Percentiles rank a stretch among this genome's conserved stretches.
Evolutionary conservation across 2,113 vertebrate species (phyloP).

Genomic region (Pelecanus crispus): DNA sequence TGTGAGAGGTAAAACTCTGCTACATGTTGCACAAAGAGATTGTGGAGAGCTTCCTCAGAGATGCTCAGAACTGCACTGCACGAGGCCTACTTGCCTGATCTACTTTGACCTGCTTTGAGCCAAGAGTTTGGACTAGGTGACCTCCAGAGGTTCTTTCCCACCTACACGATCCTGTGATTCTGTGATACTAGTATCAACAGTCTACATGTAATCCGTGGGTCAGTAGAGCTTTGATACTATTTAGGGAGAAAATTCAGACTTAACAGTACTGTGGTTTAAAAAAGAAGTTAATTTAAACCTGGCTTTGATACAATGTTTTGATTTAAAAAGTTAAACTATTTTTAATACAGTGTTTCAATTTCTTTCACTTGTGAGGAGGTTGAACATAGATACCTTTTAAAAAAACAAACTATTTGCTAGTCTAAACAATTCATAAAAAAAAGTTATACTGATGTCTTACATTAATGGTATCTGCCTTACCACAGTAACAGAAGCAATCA

Average conservation of each 20-base stretch:
- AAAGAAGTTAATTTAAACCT: background rate
- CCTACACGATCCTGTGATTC: background rate
- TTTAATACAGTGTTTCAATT: background rate
- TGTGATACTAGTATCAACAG: background rate
- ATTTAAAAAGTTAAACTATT: background rate
- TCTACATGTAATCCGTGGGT: rapidly evolving
- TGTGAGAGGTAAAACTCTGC: background rate
- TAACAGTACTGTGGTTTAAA: background rate
- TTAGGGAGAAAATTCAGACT: background rate
- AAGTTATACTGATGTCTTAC: background rate
- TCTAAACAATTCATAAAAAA: background rate
- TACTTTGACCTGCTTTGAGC: background rate
- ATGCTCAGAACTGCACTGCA: background rate
- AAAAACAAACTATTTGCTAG: background rate
- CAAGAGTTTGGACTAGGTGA: background rate
- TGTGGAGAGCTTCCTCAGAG: background rate
- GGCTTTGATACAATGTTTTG: background rate
- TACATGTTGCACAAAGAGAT: background rate
- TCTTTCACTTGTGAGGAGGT: background rate
- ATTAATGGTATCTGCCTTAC: background rate
- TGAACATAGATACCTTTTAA: background rate
- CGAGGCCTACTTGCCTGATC: rapidly evolving
- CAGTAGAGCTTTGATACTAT: background rate
- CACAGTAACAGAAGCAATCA: background rate
- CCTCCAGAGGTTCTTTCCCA: background rate